Evolutionary conservation across 2,888 invertebrate species (phyloP).

Genomic region (Amaurobius ferox): DNA sequence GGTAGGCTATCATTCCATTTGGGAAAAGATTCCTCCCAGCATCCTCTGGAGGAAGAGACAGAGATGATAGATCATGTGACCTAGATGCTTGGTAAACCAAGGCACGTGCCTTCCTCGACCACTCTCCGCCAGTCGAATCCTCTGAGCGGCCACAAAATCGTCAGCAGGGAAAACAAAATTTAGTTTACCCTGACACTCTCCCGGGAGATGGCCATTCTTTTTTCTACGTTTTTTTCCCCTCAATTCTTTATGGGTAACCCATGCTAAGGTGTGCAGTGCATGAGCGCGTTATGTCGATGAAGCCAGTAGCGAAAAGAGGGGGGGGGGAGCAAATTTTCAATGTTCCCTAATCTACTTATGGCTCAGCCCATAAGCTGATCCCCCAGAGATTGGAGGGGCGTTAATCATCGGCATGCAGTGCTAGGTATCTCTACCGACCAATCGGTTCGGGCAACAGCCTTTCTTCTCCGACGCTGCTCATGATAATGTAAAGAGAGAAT

Average conservation of each 20-base stretch:
- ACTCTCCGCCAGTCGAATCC: slow-evolving; percentile 45
- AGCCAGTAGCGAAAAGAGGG: slow-evolving; percentile 50
- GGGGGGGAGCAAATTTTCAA: slow-evolving; percentile 61
- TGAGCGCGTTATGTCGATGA: slow-evolving; percentile 20
- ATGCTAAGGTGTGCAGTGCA: slow-evolving; percentile 38
- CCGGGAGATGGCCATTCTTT: slow-evolving; percentile 31
- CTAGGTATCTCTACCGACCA: slow-evolving; percentile 9
- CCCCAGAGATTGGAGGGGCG: slow-evolving; percentile 25
- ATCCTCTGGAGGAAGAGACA: not conserved
- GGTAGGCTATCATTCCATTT: slow-evolving; percentile 29
- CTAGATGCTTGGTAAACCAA: slow-evolving; percentile 71
- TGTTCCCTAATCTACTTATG: slow-evolving; percentile 65
- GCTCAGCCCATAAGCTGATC: slow-evolving; percentile 43
- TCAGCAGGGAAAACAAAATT: slow-evolving; percentile 59
- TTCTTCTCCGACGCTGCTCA: not conserved
- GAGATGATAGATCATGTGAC: slow-evolving; percentile 62
- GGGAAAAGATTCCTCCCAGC: not conserved
- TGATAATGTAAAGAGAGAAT: not conserved
- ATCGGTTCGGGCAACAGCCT: slow-evolving; percentile 29
- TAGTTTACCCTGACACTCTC: slow-evolving; percentile 35
- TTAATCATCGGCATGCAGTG: slow-evolving; percentile 68
- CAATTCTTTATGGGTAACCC: slow-evolving; percentile 46
- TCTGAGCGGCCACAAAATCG: slow-evolving; percentile 62
- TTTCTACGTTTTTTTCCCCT: not conserved
- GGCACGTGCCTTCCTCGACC: slow-evolving; percentile 51